Percentiles rank a stretch among this genome's conserved stretches.
phyloP scores from a whole-genome alignment of 2,113 vertebrate species.

The Aythya baeri region DNA sequence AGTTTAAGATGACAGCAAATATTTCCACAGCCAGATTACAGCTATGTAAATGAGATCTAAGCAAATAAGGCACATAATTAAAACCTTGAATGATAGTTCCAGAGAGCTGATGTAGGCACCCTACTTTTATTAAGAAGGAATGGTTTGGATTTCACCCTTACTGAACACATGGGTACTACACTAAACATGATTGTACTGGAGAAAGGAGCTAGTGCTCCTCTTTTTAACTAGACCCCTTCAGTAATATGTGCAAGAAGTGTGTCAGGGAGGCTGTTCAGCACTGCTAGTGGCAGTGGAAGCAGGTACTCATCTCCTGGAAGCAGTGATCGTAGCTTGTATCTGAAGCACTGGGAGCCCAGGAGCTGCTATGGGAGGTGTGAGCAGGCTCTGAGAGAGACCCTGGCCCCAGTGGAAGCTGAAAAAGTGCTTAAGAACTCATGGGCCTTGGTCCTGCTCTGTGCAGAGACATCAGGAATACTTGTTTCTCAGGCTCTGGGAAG shows the following conservation, averaged over 20 bases:
- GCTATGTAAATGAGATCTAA: neutral
- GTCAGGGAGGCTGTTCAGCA: neutral
- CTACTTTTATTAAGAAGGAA: neutral
- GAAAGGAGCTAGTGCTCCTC: neutral
- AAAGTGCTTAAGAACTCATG: neutral
- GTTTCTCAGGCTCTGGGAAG: neutral
- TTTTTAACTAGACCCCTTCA: neutral
- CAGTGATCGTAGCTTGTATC: neutral
- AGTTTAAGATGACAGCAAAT: neutral
- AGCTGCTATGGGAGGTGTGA: neutral
- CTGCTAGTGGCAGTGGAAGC: neutral
- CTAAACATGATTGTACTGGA: neutral
- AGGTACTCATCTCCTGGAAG: neutral
- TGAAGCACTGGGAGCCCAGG: neutral
- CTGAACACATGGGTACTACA: neutral
- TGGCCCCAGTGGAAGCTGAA: neutral
- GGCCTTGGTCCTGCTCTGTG: neutral
- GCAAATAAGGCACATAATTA: neutral
- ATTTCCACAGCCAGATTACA: neutral
- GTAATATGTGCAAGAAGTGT: fast-evolving
- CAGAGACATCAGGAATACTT: neutral
- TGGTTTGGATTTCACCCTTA: neutral
- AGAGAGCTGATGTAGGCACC: neutral
- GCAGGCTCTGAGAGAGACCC: fast-evolving
- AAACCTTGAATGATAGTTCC: neutral